Conservation (phyloP, 2,113 vertebrate species). For the Actinemys pallida region DNA sequence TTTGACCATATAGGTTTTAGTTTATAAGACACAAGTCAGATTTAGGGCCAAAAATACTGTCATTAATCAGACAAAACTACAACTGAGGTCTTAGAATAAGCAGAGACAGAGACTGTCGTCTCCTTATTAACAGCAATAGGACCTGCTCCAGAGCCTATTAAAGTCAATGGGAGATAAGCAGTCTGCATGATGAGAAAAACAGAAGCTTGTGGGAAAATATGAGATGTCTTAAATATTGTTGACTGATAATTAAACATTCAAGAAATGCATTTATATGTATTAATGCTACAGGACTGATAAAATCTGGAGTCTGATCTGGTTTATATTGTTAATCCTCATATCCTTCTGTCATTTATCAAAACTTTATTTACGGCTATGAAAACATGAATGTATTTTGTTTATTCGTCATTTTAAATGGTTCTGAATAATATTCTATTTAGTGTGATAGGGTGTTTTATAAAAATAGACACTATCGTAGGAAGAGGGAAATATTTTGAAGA, state of each 20-base stretch:
- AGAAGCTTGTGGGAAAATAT: background rate
- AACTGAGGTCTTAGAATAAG: background rate
- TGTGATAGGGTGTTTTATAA: background rate
- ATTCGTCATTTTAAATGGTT: background rate
- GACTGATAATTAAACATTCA: background rate
- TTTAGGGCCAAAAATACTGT: background rate
- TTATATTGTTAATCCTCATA: background rate
- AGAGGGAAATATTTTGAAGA: background rate
- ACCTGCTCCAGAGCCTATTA: background rate
- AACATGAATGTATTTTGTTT: background rate
- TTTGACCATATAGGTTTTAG: background rate
- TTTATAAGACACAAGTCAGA: background rate
- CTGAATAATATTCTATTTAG: background rate
- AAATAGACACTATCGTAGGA: background rate
- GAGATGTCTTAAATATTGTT: background rate
- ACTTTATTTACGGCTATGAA: background rate
- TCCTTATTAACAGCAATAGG: background rate
- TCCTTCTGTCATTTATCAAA: background rate
- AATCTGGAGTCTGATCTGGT: background rate
- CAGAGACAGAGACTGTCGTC: rapidly evolving
- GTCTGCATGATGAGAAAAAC: background rate
- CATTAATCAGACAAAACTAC: rapidly evolving
- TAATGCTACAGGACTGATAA: background rate
- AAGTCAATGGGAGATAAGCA: background rate
- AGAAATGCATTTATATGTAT: background rate